Base-by-base conservation (phyloP, 2,113 vertebrate genomes). In the Romanogobio albipinnatus region DNA sequence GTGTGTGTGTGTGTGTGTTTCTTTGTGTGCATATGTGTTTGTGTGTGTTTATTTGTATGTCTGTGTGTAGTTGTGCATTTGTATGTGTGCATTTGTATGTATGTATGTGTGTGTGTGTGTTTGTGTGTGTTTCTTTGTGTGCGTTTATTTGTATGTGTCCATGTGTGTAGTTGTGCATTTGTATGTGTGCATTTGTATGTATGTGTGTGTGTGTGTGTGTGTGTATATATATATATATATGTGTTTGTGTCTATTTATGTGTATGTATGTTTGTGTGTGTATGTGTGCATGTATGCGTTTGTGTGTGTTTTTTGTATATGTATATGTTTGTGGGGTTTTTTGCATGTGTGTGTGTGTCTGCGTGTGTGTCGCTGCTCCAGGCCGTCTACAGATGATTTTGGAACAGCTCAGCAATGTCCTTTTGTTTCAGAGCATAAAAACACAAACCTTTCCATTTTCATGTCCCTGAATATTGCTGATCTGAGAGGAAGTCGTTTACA, bases 361-460 rank as follows among this genome's bases (percentile, higher is more conserved):
- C 71, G 84, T 29, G 49, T 43, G 81, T 70, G 51, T 66, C 11
- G 64, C 19, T 62, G 81, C 85, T 82, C 79, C 36, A 47, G 84
- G 73, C 58, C 49, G 43, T 73, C 64, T 62, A 70, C 77, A 24
- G 62, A 84, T 88, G 71, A 81, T 76, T 74, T 86, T 84, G 43
- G 76, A 71, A 86, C 85, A 82, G 84, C 85, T 88, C 87, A 88
- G 87, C 87, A 88, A 73, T 84, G 85, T 86, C 87, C 87, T 86
- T 77, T 86, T 73, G 85, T 88, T 88, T 86, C 87, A 53, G 85
- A 36, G 43, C 71, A 43, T 45, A 74, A 82, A 86, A 86, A 85
- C 62, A 88, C 81, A 81, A 76, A 82, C 76, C 82, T 85, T 88
- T 85, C 80, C 82, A 84, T 86, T 86, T 88, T 79, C 62, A 84